Evolutionary conservation across 2,113 vertebrate genomes (phyloP).

Genomic region (Dolichallabes microphthalmus): DNA sequence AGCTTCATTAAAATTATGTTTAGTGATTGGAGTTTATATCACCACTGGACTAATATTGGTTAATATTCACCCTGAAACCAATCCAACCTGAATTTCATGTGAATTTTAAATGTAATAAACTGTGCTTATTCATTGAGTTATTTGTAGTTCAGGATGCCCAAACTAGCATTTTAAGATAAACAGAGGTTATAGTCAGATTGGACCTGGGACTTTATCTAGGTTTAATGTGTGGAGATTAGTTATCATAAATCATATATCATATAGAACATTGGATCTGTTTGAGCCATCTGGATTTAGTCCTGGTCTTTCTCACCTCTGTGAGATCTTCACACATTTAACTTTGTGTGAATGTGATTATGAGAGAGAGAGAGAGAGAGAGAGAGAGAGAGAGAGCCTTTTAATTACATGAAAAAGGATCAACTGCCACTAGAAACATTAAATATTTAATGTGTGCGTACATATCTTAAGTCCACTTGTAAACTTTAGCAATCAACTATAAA

Average conservation of each 20-base stretch:
- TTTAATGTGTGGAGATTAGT: constrained; percentile 22
- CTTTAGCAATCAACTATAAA: neutral
- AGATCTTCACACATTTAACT: neutral
- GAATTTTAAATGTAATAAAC: neutral
- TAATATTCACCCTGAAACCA: neutral
- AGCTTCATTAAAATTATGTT: neutral
- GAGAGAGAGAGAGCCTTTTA: neutral
- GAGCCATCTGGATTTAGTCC: constrained; percentile 43
- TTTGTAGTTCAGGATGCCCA: neutral
- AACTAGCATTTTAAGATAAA: neutral
- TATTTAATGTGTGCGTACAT: neutral
- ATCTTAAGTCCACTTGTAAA: neutral
- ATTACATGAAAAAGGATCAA: neutral
- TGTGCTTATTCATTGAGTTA: neutral
- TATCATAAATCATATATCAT: no score
- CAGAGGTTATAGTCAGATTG: neutral
- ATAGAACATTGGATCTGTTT: constrained; percentile 44
- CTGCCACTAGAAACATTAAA: neutral
- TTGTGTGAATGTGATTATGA: constrained; percentile 20
- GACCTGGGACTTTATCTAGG: constrained; percentile 61
- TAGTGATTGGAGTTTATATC: no score
- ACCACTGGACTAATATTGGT: neutral
- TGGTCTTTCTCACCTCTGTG: constrained; percentile 31
- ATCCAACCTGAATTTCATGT: neutral
- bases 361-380: neutral